These are phyloP conservation scores for Raja brachyura DNA, from an alignment of 2,113 vertebrate genomes.

Conservation along the genomic window DNA sequence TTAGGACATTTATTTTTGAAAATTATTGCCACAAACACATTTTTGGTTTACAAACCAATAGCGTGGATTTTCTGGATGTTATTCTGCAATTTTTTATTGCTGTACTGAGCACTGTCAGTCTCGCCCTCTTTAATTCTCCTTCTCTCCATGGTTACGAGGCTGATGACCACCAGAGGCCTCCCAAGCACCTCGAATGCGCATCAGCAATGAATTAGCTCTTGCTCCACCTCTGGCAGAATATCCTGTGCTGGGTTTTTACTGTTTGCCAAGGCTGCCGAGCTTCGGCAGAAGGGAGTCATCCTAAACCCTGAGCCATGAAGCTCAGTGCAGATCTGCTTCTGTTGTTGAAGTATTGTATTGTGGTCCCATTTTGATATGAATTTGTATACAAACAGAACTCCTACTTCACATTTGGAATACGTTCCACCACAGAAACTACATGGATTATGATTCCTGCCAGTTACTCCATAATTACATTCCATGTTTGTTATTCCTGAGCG, in stretches of 20 bases:
- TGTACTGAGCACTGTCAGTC: background rate
- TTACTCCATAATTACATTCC: background rate
- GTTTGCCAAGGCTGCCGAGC: conserved; percentile 1
- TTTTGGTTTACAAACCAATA: background rate
- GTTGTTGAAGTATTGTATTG: background rate
- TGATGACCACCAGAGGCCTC: conserved; percentile 23
- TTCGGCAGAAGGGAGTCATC: background rate
- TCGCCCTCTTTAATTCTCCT: background rate
- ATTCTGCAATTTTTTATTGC: background rate
- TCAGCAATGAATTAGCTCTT: background rate
- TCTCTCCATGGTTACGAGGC: conserved; percentile 2
- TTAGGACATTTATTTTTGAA: background rate
- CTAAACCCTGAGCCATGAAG: background rate
- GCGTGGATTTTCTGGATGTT: background rate
- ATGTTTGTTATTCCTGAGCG: background rate
- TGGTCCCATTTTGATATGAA: background rate
- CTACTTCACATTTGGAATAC: background rate
- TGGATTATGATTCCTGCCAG: background rate
- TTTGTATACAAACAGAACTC: background rate
- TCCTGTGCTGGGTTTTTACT: background rate
- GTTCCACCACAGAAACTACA: background rate
- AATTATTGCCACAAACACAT: background rate
- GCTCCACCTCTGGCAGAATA: background rate
- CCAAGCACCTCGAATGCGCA: conserved; percentile 2
- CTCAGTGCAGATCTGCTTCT: background rate